phyloP scores from a whole-genome alignment of 1,140 invertebrate genomes.

The Alviniconcha marisindica region DNA sequence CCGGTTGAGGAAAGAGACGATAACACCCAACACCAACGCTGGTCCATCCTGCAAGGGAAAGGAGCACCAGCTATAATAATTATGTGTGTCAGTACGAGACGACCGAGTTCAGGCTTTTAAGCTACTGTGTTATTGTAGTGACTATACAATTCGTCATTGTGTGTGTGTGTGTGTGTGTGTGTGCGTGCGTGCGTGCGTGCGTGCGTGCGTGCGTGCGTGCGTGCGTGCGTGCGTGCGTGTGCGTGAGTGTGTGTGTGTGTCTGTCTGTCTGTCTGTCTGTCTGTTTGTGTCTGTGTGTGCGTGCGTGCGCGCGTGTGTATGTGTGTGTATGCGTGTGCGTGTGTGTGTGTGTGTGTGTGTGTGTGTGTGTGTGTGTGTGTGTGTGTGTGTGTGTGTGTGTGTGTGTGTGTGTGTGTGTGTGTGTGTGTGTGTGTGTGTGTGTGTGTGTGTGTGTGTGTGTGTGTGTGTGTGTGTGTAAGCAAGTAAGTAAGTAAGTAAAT shows the following conservation, averaged over 20 bases:
- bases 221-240: not conserved
- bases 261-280: not conserved
- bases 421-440: too few species aligned
- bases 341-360: not conserved
- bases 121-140: not conserved
- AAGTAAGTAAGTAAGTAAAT: too few species aligned
- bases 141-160: not conserved
- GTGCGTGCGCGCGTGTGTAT: not conserved
- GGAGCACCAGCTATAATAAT: not conserved
- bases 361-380: conserved; percentile 1
- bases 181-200: not conserved
- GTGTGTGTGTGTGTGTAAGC: too few species aligned
- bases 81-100: not conserved
- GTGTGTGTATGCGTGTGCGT: not conserved
- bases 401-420: too few species aligned
- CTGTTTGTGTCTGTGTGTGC: not conserved
- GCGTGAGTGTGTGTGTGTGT: not conserved
- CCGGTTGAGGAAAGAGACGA: conserved; percentile 1
- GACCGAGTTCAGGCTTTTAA: not conserved
- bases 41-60: not conserved
- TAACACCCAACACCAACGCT: not conserved
- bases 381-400: not conserved
- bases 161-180: not conserved
- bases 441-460: too few species aligned
- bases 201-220: not conserved